Base-by-base conservation (phyloP, 2,888 invertebrate species). In the Homarus gammarus region DNA sequence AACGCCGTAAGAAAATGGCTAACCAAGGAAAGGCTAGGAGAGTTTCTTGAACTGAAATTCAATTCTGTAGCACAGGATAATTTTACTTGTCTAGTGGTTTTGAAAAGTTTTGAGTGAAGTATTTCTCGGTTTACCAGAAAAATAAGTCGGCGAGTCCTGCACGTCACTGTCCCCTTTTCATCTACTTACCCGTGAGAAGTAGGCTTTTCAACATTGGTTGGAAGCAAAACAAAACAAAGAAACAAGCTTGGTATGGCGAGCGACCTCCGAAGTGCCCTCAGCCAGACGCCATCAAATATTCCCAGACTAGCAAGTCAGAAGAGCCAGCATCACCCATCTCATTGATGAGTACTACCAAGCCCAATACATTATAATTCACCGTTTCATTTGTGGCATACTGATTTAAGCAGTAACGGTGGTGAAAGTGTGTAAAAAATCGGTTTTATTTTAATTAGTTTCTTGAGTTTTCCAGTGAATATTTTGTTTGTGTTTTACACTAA, bases 21-120 rank as follows among this genome's bases (percentile, higher is more conserved):
- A n/a, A n/a, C n/a, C n/a, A n/a, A n/a, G n/a, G n/a, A n/a, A n/a
- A n/a, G n/a, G n/a, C n/a, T n/a, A n/a, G n/a, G n/a, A n/a, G 5
- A 72, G 33, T 72, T 5, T 72, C 72, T 31, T 72, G 15, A 72
- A 72, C 6, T 72, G 73, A 73, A 73, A 8, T 70, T 70, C 33
- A 27, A 31, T 70, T 70, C 70, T 75, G 22, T n/a, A 75, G 40
- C 75, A 44, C 6, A 36, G 6, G 5, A 38, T 27, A 22, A 64
- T 27, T 64, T 64, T 5, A 64, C 22, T 27, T 64, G n/a, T 64
- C 22, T 64, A n/a, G n/a, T 64, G 64, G 64, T 64, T 15, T 36
- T 5, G 33, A 1, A 18, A 70, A 36, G 75, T 40, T 75, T 75
- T n/a, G 38, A 40, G 8, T 18, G 15, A 38, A 75, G n/a, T 36